Percentiles rank a stretch among this genome's conserved stretches.
Evolutionary conservation across 2,797 vertebrate species (phyloP).

Genomic region (Trachurus trachurus): DNA sequence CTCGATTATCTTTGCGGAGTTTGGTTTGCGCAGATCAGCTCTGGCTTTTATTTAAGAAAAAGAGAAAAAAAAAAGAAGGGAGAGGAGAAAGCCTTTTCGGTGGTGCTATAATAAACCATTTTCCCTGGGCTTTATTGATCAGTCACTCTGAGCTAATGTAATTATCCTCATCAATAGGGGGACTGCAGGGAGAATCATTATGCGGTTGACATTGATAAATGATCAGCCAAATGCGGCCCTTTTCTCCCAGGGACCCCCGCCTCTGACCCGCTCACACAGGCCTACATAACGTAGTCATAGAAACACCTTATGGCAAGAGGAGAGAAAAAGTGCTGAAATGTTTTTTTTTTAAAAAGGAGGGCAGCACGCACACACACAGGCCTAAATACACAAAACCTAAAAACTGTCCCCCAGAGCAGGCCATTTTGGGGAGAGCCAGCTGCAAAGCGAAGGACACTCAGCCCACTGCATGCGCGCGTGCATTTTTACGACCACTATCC

Average conservation of each 20-base stretch:
- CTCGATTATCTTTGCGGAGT: constrained; percentile 43
- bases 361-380: constrained; percentile 49
- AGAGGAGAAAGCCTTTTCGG: constrained; percentile 79
- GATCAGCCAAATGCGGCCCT: constrained; percentile 97
- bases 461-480: constrained; percentile 42
- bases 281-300: constrained; percentile 93
- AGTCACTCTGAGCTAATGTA: constrained; percentile 99
- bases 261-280: constrained; percentile 88
- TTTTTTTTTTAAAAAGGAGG: constrained; percentile 57
- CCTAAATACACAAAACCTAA: constrained; percentile 56
- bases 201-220: constrained; percentile 99
- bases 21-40: constrained; percentile 43
- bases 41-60: constrained; percentile 47
- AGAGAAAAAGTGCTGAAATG: constrained; percentile 86
- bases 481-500: constrained; percentile 67
- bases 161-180: constrained; percentile 99
- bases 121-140: constrained; percentile 99
- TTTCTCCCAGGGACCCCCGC: constrained; percentile 94
- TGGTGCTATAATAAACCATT: constrained; percentile 89
- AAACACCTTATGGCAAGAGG: constrained; percentile 93
- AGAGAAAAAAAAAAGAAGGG: constrained; percentile 46
- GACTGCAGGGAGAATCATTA: constrained; percentile 99
- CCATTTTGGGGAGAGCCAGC: constrained; percentile 75
- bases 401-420: constrained; percentile 72
- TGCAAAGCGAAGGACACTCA: constrained; percentile 77